Evolutionary conservation across 2,113 vertebrate genomes (phyloP).

Genomic region (Pluvianellus socialis): DNA sequence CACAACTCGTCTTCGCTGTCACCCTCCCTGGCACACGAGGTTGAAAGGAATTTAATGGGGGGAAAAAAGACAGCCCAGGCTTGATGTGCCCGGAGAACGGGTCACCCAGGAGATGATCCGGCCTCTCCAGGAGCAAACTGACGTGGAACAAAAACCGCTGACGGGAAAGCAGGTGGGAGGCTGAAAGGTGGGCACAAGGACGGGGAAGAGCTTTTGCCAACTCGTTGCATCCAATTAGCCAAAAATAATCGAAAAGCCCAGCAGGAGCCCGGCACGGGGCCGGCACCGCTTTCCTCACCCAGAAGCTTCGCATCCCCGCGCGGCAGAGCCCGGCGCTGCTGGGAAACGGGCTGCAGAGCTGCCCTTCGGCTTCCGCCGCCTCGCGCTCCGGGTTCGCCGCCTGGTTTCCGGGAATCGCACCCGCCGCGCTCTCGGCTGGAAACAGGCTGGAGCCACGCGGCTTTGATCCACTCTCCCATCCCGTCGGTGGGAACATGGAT

Average conservation of each 20-base stretch:
- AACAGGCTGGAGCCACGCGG: background rate
- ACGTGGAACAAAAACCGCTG: background rate
- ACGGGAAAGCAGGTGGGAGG: background rate
- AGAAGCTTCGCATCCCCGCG: background rate
- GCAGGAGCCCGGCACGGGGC: background rate
- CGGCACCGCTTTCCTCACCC: background rate
- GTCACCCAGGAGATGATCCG: too few relatives aligned
- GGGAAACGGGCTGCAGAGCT: background rate
- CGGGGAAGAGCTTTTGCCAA: background rate
- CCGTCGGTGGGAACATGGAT: background rate
- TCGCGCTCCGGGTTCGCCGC: background rate
- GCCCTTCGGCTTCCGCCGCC: background rate
- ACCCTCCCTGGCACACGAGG: accelerated
- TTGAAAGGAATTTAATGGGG: background rate
- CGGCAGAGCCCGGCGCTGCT: background rate
- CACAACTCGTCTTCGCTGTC: background rate
- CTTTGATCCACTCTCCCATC: background rate
- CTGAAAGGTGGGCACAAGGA: background rate
- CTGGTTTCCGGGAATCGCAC: accelerated
- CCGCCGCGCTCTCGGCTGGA: background rate
- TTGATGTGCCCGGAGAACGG: accelerated
- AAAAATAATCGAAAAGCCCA: background rate
- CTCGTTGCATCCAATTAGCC: background rate
- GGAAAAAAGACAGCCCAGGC: background rate
- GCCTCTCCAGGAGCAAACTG: background rate